Evolutionary conservation across 2,888 invertebrate species (phyloP).

Genomic region (Elegia similella): DNA sequence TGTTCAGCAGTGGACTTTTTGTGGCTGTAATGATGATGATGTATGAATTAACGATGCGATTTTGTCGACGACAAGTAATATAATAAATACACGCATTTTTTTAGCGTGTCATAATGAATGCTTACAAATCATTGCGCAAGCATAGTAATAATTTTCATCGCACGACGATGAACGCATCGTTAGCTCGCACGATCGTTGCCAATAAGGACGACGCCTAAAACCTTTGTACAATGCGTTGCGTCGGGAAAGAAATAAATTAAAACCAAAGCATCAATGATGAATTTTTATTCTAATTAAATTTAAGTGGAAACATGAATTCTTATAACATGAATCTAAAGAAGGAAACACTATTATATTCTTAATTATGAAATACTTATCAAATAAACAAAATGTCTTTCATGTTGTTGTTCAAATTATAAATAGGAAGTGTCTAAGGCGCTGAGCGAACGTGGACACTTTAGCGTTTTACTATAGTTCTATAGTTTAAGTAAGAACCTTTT

Average conservation of each 20-base stretch:
- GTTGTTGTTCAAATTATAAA: constrained; percentile 51
- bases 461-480: background rate
- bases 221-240: background rate
- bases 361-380: constrained; percentile 78
- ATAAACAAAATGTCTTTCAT: constrained; percentile 78
- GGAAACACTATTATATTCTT: constrained; percentile 79
- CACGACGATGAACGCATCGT: no score
- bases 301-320: constrained; percentile 81
- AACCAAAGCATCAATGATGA: constrained; percentile 71
- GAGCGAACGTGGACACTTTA: background rate
- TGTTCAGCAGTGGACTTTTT: no score
- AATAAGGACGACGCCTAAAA: no score
- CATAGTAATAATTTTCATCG: no score
- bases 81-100: no score
- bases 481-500: no score
- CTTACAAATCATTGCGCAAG: no score
- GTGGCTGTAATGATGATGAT: no score
- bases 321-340: constrained; percentile 81
- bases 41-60: no score
- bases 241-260: constrained; percentile 25
- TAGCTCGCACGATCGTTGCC: no score
- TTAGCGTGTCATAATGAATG: no score
- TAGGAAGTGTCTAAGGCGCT: constrained; percentile 22
- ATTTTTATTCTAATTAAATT: constrained; percentile 79
- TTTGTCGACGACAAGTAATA: no score